phyloP scores from a whole-genome alignment of 1,140 invertebrate species.

The Branchinecta lindahli region DNA sequence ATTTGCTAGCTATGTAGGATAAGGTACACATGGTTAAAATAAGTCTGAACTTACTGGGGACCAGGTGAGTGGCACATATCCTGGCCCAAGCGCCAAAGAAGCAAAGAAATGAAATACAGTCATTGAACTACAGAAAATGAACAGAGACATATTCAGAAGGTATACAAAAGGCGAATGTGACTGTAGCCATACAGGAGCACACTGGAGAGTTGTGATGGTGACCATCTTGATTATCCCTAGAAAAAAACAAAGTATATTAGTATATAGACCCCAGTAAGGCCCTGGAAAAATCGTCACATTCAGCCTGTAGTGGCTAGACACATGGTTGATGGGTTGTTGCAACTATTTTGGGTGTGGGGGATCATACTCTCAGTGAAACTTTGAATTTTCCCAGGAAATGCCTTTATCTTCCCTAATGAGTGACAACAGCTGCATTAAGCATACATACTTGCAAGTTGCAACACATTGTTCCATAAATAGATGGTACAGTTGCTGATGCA shows the following conservation, averaged over 20 bases:
- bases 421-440: too few relatives aligned
- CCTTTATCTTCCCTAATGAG: too few relatives aligned
- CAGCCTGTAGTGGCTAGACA: too few relatives aligned
- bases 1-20: too few relatives aligned
- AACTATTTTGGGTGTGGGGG: too few relatives aligned
- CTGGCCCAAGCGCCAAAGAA: background rate
- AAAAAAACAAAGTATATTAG: constrained; percentile 9
- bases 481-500: too few relatives aligned
- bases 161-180: background rate
- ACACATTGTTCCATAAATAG: too few relatives aligned
- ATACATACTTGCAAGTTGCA: too few relatives aligned
- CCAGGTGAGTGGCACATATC: background rate
- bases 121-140: background rate
- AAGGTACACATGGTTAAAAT: too few relatives aligned
- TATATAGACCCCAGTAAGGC: constrained; percentile 20
- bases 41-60: background rate
- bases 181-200: constrained; percentile 14
- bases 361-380: too few relatives aligned
- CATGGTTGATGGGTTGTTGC: too few relatives aligned
- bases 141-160: background rate
- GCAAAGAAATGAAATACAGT: background rate
- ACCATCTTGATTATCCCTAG: background rate
- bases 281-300: background rate
- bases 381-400: too few relatives aligned
- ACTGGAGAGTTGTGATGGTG: constrained; percentile 16